Base-by-base conservation (phyloP, 2,888 invertebrate genomes). In the Archips xylosteana region DNA sequence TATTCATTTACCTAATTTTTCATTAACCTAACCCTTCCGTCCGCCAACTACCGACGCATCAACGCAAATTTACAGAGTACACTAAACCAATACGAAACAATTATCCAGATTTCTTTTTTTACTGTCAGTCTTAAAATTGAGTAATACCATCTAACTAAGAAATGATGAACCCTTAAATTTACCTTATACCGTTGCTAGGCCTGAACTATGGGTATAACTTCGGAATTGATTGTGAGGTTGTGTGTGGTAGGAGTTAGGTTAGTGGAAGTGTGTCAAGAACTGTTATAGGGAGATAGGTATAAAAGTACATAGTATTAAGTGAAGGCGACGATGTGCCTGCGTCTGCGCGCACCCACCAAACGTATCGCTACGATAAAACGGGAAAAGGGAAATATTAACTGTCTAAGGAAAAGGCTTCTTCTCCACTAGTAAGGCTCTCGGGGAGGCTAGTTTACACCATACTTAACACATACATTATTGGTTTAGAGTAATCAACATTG, bases 111-210 rank as follows among this genome's bases (percentile, higher is more conserved):
- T 84, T 79, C 77, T 76, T 74, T 89, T 92, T 74, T 89, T 92
- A 85, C 89, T 89, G 91, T 95, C 95, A 95, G 95, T 95, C 95
- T 95, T 95, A 94, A 94, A 94, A 94, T 95, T 95, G 94, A 94
- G 94, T 95, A 92, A 88, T 94, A 94, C 91, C 87, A 88, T 92
- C 94, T 94, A 92, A 92, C 87, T 92, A 92, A 92, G 89, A 92
- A 91, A 92, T 91, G 89, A 91, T 89, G 89, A 92, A 89, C 84
- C 83, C 92, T 91, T 92, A 92, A 82, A 81, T 76, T 85, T 86
- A 89, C 82, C 85, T 89, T 91, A 91, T 85, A 87, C 79, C 86
- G 85, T 87, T 84, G 83, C 91, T 94, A 94, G 94, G 94, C 94
- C 94, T 85, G 89, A 90, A 87, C 86, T 88, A 65, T 70, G 23